Base-by-base conservation (phyloP, 2,113 vertebrate species). In the Scortum barcoo region DNA sequence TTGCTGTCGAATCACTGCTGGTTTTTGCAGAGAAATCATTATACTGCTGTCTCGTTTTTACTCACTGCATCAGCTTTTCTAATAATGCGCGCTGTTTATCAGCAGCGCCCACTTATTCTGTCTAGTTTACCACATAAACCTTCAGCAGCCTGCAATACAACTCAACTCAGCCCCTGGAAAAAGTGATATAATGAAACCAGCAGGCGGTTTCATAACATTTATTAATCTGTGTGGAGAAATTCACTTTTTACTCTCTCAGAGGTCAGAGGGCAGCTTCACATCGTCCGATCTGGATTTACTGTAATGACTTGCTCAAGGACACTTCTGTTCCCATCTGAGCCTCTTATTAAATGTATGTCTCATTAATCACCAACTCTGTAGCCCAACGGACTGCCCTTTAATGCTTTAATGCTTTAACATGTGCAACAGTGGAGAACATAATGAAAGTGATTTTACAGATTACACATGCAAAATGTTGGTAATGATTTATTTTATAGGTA, bases 191-290 rank as follows among this genome's bases (percentile, higher is more conserved):
- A 82, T 9, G 42, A 58, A n/a, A 36, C 60, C 22, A 48, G 46
- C 3, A 28, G 33, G 58, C 75, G 42, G 44, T 76, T 68, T 77
- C 30, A 8, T 53, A 60, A 70, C 20, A 53, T 53, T 42, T 58
- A 53, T 44, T 70, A 60, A 78, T 81, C 46, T 65, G 61, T 42
- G 56, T 17, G 16, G 51, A 62, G 62, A 76, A 53, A 72, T 40
- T n/a, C 7, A 46, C n/a, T 66, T 56, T 77, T 56, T 19, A 33
- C 51, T 54, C 36, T 74, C 53, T 76, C 54, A 24, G 42, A 73
- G 63, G 62, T 81, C 50, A 76, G 42, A 81, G 19, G 51, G 51
- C 44, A 58, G 48, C 71, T 53, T 86, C n/a, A 65, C 17, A 69
- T 83, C 50, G 65, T 22, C 28, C 30, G 38, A 54, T 48, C 57